Conservation (phyloP, 1,140 invertebrate species). For the Drosophila pectinifera region DNA sequence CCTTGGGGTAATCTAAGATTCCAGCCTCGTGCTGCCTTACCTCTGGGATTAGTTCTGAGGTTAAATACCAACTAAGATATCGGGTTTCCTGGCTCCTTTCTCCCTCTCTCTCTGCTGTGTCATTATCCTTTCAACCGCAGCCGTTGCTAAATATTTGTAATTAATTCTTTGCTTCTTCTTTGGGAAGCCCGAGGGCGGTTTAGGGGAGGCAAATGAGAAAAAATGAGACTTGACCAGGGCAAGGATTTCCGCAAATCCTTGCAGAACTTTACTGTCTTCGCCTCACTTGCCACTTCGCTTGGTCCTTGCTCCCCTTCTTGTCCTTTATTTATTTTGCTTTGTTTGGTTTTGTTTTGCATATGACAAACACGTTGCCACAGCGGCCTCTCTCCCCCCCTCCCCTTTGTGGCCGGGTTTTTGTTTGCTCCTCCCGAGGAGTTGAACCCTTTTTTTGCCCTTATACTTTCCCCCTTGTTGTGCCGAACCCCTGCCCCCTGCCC, state of each 20-base stretch:
- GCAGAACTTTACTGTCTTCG: conserved; percentile 32
- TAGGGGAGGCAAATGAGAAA: conserved; percentile 19
- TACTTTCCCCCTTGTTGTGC: conserved; percentile 18
- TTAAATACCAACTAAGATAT: conserved; percentile 16
- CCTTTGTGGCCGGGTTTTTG: conserved; percentile 55
- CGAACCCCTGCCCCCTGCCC: no score
- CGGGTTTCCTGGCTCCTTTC: conserved; percentile 12
- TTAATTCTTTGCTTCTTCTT: conserved; percentile 12
- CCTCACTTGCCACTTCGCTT: conserved; percentile 22
- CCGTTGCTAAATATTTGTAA: conserved; percentile 26
- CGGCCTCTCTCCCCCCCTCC: conserved; percentile 43
- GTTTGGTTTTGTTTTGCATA: conserved; percentile 40
- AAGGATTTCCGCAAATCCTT: conserved; percentile 22
- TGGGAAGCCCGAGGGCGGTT: conserved; percentile 15
- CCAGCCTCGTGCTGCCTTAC: not conserved
- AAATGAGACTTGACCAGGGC: conserved; percentile 10
- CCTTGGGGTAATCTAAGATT: not conserved
- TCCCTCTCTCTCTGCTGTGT: not conserved
- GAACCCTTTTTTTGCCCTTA: conserved; percentile 64
- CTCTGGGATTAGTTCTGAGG: conserved; percentile 13
- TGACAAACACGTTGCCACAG: conserved; percentile 54
- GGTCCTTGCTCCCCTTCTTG: conserved; percentile 5
- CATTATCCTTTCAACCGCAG: conserved; percentile 8
- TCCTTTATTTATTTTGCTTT: conserved; percentile 8
- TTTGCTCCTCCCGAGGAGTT: conserved; percentile 66